Evolutionary conservation across 2,113 vertebrate species (phyloP).

Genomic region (Neogobius melanostomus): DNA sequence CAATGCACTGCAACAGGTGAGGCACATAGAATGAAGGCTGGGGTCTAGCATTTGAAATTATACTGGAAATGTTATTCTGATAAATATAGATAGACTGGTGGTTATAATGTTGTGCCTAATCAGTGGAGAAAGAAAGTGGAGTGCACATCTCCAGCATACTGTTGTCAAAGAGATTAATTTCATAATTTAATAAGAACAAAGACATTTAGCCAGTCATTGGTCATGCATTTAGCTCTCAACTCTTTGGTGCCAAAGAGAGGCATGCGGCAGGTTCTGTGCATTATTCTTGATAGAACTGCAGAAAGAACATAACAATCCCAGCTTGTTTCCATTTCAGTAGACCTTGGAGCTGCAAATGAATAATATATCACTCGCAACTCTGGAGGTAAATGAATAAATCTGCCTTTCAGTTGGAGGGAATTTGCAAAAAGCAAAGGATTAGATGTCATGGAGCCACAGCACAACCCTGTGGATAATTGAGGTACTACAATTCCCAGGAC

Average conservation of each 20-base stretch:
- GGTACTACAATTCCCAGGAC: slow-evolving; percentile 5
- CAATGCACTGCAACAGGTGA: background rate
- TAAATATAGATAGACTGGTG: background rate
- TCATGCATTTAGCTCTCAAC: slow-evolving; percentile 28
- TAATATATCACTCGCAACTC: slow-evolving; percentile 52
- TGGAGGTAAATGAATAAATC: slow-evolving; percentile 66
- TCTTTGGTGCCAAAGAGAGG: slow-evolving; percentile 34
- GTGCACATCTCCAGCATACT: background rate
- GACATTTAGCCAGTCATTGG: slow-evolving; percentile 8
- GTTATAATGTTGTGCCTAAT: background rate
- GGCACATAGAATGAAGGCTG: background rate
- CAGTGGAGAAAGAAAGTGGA: background rate
- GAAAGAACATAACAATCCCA: slow-evolving; percentile 50
- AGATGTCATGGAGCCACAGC: slow-evolving; percentile 61
- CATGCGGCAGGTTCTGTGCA: slow-evolving; percentile 49
- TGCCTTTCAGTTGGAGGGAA: slow-evolving; percentile 20
- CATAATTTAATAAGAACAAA: background rate
- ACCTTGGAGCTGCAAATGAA: slow-evolving; percentile 55
- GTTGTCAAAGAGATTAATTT: background rate
- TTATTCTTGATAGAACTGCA: slow-evolving; percentile 52
- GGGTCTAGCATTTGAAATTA: background rate
- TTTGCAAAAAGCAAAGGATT: background rate
- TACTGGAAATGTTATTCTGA: background rate
- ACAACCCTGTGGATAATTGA: slow-evolving; percentile 49
- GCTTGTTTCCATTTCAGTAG: slow-evolving; percentile 58